Conservation (phyloP, 2,888 invertebrate species). For the Parasteatoda lunata region DNA sequence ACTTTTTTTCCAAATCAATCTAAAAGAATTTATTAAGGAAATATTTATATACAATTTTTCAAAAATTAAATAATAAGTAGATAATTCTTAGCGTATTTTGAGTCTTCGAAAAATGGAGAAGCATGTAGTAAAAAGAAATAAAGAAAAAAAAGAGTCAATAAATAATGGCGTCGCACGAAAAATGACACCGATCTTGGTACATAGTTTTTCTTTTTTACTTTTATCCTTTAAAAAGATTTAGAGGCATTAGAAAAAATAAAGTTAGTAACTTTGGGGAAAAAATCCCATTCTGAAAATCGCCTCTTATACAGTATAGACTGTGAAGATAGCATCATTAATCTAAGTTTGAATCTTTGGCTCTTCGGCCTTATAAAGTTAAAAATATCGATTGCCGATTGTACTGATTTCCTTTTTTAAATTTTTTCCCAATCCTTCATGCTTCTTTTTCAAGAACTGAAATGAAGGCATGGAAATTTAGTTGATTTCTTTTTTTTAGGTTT, state of each 20-base stretch:
- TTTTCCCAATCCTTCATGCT: neutral
- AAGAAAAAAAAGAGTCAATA: no score
- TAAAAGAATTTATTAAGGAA: no score
- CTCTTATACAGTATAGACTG: conserved; percentile 15
- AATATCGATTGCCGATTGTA: conserved; percentile 36
- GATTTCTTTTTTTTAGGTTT: neutral
- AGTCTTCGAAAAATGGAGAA: no score
- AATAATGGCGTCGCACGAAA: neutral
- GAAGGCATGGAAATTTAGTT: neutral
- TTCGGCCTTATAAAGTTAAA: conserved; percentile 33
- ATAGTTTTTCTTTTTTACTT: neutral
- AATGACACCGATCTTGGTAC: neutral
- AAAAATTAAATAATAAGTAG: no score
- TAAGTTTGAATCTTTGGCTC: conserved; percentile 22
- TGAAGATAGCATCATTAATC: conserved; percentile 44
- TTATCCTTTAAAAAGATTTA: neutral
- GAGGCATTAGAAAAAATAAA: neutral
- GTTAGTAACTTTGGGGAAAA: conserved; percentile 1
- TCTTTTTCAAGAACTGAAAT: neutral
- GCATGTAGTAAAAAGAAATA: no score
- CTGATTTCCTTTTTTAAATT: conserved; percentile 23
- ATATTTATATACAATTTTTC: no score
- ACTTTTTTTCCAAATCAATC: no score
- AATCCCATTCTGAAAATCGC: conserved; percentile 41
- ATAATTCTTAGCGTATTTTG: no score